Percentiles rank a stretch among this genome's conserved stretches.
Evolutionary conservation across 1,140 invertebrate species (phyloP).

Genomic region (Drosophila carrolli): DNA sequence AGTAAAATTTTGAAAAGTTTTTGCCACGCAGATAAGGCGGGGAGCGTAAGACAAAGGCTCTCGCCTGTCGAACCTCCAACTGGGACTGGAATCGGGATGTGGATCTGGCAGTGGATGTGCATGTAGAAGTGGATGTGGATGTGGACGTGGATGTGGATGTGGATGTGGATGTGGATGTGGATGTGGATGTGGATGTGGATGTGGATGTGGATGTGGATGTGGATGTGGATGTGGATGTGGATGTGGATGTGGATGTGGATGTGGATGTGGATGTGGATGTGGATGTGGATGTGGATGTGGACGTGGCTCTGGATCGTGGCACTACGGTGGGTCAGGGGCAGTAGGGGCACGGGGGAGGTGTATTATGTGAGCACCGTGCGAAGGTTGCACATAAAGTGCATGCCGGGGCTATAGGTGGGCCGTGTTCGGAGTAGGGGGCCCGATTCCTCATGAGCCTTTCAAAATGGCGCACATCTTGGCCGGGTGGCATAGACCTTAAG

Average conservation of each 20-base stretch:
- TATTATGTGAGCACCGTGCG: slow-evolving; percentile 45
- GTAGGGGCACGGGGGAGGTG: slow-evolving; percentile 2
- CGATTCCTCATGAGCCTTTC: slow-evolving; percentile 17
- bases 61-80: slow-evolving; percentile 15
- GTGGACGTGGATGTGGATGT: slow-evolving; percentile 7
- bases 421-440: slow-evolving; percentile 4
- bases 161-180: slow-evolving; percentile 25
- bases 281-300: slow-evolving; percentile 8
- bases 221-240: slow-evolving; percentile 31
- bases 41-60: slow-evolving; percentile 52
- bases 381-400: slow-evolving; percentile 74
- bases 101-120: slow-evolving; percentile 13
- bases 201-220: slow-evolving; percentile 10
- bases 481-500: slow-evolving; percentile 66
- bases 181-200: slow-evolving; percentile 16
- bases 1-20: slow-evolving; percentile 82
- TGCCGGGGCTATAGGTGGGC: slow-evolving; percentile 50
- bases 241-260: too few species aligned
- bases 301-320: slow-evolving; percentile 29
- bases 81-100: slow-evolving; percentile 36
- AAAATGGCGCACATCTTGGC: slow-evolving; percentile 59
- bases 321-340: not conserved
- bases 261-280: slow-evolving; percentile 21
- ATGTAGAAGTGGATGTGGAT: slow-evolving; percentile 15
- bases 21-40: slow-evolving; percentile 79